Evolutionary conservation across 2,113 vertebrate species (phyloP).

Genomic region (Pogona vitticeps): DNA sequence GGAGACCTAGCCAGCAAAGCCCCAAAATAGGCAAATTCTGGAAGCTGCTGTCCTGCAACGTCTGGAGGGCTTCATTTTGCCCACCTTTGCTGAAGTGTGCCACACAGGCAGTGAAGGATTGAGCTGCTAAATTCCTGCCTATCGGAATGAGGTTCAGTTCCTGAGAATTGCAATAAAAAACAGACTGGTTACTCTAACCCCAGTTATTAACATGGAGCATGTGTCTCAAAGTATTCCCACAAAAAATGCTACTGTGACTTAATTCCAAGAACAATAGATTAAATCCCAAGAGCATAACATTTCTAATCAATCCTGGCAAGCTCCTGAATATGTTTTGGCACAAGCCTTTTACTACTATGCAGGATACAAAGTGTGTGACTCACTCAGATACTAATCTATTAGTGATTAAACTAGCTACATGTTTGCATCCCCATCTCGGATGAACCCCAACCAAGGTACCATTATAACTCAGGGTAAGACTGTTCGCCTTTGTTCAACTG

Average conservation of each 20-base stretch:
- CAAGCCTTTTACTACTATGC: not conserved
- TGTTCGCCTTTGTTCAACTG: too few species aligned
- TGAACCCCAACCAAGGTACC: not conserved
- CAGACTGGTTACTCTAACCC: too few species aligned
- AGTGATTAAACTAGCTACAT: not conserved
- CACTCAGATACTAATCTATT: not conserved
- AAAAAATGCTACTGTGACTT: not conserved
- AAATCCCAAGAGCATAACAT: not conserved
- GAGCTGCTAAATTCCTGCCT: not conserved
- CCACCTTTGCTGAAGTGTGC: not conserved
- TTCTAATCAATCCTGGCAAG: not conserved
- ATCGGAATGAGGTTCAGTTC: not conserved
- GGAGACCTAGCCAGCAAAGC: too few species aligned
- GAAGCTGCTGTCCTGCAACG: not conserved
- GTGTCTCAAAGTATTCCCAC: not conserved
- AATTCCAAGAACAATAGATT: not conserved
- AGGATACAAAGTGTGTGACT: not conserved
- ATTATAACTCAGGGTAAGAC: not conserved
- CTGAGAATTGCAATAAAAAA: not conserved
- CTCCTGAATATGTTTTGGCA: not conserved
- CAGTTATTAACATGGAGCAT: not conserved
- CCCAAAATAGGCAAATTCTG: too few species aligned
- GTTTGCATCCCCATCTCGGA: not conserved
- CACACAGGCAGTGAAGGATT: not conserved
- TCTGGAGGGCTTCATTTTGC: too few species aligned